A percentile compares a stretch with the other conserved stretches of the same genome.
Conservation (phyloP, 2,113 vertebrate species). For the Dasyornis broadbenti region DNA sequence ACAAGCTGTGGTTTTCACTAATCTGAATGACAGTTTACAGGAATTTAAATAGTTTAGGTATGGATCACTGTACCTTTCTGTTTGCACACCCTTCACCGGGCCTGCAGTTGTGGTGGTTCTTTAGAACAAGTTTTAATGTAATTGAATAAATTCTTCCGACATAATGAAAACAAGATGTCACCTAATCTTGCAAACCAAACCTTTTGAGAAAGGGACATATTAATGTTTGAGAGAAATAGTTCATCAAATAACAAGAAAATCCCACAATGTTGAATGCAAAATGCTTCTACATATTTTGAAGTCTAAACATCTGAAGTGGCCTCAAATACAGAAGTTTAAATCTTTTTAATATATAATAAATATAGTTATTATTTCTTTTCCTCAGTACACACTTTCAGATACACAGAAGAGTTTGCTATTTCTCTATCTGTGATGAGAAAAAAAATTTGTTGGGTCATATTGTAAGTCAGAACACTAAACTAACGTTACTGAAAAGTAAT, state of each 20-base stretch:
- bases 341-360: too few species aligned
- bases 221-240: not conserved
- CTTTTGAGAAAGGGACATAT: not conserved
- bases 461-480: not conserved
- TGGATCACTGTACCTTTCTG: not conserved
- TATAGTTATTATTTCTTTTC: not conserved
- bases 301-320: not conserved
- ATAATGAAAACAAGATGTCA: not conserved
- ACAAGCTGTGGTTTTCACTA: not conserved
- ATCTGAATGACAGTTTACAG: not conserved
- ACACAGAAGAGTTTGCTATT: not conserved
- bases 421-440: not conserved
- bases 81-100: not conserved
- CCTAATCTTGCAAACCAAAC: not conserved
- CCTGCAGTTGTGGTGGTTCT: not conserved
- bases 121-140: not conserved
- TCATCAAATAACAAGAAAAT: not conserved
- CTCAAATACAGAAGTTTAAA: not conserved
- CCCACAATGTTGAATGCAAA: not conserved
- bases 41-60: not conserved
- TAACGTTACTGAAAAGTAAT: not conserved
- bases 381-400: not conserved
- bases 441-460: not conserved
- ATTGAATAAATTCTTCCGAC: not conserved
- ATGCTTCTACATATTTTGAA: not conserved